Evolutionary conservation across 1,140 invertebrate species (phyloP).

Genomic region (Lordiphosa collinella): DNA sequence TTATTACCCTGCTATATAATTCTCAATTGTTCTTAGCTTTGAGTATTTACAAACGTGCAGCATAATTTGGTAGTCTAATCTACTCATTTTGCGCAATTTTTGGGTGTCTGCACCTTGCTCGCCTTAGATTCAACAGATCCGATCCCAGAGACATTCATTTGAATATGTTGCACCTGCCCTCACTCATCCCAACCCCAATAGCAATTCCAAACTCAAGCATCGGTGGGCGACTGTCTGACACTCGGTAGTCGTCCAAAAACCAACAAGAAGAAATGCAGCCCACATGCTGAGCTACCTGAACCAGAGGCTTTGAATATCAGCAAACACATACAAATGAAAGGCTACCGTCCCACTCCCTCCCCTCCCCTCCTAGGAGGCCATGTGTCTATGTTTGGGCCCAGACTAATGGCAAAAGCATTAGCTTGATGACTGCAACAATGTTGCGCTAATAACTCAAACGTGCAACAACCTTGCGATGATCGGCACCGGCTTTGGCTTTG

Average conservation of each 20-base stretch:
- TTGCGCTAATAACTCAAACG: constrained; percentile 65
- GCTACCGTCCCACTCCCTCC: constrained; percentile 2
- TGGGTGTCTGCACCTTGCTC: no score
- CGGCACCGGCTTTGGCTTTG: neutral
- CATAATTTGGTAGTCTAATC: no score
- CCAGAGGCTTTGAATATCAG: constrained; percentile 19
- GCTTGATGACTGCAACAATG: constrained; percentile 59
- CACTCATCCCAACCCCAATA: neutral
- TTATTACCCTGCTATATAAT: no score
- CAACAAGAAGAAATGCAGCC: constrained; percentile 11
- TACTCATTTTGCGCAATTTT: no score
- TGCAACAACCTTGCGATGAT: constrained; percentile 65
- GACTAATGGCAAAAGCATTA: constrained; percentile 44
- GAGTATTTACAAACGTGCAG: no score
- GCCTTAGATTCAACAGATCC: no score
- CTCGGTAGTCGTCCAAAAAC: constrained; percentile 3
- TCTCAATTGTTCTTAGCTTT: no score
- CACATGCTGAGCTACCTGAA: constrained; percentile 4
- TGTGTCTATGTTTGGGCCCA: constrained; percentile 13
- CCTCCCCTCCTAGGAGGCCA: no score
- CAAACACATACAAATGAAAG: constrained; percentile 45
- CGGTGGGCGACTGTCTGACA: constrained; percentile 18
- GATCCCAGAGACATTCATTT: no score
- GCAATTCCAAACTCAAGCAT: constrained; percentile 26
- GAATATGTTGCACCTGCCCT: no score